These are phyloP conservation scores for Ryuthela nishihirai DNA, from an alignment of 2,888 invertebrate genomes.

Conservation along the genomic window DNA sequence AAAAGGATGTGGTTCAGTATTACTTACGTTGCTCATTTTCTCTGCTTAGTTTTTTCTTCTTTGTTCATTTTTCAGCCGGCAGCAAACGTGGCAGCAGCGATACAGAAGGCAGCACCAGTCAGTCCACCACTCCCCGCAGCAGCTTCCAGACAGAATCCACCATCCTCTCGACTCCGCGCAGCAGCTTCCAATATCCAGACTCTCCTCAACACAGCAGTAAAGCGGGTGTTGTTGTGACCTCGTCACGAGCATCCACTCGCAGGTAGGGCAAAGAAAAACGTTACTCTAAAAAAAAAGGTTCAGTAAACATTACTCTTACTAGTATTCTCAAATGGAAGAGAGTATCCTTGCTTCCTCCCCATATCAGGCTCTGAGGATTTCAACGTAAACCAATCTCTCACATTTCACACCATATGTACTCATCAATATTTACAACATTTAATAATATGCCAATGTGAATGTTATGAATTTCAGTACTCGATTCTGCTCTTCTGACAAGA, in stretches of 20 bases:
- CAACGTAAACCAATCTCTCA: too few species aligned
- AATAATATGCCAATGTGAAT: too few species aligned
- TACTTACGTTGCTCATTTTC: too few species aligned
- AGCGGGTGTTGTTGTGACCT: slow-evolving; percentile 86
- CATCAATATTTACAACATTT: too few species aligned
- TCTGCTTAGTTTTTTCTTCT: too few species aligned
- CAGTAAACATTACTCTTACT: neutral
- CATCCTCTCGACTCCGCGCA: slow-evolving; percentile 54
- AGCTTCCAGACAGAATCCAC: slow-evolving; percentile 56
- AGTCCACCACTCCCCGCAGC: slow-evolving; percentile 56
- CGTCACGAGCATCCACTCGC: slow-evolving; percentile 79
- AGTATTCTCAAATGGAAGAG: neutral
- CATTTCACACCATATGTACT: too few species aligned
- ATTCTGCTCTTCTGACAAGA: too few species aligned
- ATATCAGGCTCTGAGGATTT: neutral
- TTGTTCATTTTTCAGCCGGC: slow-evolving; percentile 25
- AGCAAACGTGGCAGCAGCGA: slow-evolving; percentile 43
- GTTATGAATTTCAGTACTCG: too few species aligned
- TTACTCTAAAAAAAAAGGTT: neutral
- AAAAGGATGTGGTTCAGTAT: too few species aligned
- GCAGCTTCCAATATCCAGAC: slow-evolving; percentile 60
- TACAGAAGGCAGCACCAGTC: slow-evolving; percentile 46
- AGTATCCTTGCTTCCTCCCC: neutral
- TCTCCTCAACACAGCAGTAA: slow-evolving; percentile 62
- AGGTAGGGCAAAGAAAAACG: slow-evolving; percentile 58